Evolutionary conservation across 30 jellyfish, hydroid and myxozoan species (phyloP).

Genomic region (Aurelia sp.): DNA sequence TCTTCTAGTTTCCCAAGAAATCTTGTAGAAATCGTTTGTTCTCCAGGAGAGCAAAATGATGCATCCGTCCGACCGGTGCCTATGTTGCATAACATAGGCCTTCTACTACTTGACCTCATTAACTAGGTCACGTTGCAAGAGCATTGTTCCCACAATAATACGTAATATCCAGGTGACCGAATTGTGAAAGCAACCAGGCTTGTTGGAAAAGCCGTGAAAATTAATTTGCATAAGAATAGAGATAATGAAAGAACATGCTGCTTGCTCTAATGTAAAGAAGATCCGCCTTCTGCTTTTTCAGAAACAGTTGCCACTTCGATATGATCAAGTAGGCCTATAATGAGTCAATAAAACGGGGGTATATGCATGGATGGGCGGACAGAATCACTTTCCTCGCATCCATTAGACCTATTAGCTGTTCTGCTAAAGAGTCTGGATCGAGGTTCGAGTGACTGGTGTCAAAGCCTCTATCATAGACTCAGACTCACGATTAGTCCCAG

Average conservation of each 20-base stretch:
- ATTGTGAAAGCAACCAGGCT: constrained; percentile 42
- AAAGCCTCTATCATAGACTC: too few relatives aligned
- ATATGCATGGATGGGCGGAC: neutral
- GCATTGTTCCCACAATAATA: too few relatives aligned
- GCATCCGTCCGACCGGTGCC: too few relatives aligned
- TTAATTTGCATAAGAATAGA: constrained; percentile 39
- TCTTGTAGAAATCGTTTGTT: too few relatives aligned
- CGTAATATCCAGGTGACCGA: constrained; percentile 26
- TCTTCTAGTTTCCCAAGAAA: too few relatives aligned
- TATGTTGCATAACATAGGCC: neutral
- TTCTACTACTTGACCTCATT: neutral
- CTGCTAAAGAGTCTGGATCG: too few relatives aligned
- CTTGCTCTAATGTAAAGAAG: constrained; percentile 37
- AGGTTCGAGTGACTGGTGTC: too few relatives aligned
- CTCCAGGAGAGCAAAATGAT: too few relatives aligned
- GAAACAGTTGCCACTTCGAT: constrained; percentile 72
- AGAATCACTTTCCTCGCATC: neutral
- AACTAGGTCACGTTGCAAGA: too few relatives aligned
- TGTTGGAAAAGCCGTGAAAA: constrained; percentile 42
- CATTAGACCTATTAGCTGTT: too few relatives aligned
- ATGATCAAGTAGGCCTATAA: constrained; percentile 9
- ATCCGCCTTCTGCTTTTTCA: constrained; percentile 71
- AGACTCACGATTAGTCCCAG: too few relatives aligned
- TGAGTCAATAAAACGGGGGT: neutral
- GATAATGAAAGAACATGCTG: constrained; percentile 51